phyloP scores from a whole-genome alignment of 2,797 vertebrate species.

The Tarsius wallacei region DNA sequence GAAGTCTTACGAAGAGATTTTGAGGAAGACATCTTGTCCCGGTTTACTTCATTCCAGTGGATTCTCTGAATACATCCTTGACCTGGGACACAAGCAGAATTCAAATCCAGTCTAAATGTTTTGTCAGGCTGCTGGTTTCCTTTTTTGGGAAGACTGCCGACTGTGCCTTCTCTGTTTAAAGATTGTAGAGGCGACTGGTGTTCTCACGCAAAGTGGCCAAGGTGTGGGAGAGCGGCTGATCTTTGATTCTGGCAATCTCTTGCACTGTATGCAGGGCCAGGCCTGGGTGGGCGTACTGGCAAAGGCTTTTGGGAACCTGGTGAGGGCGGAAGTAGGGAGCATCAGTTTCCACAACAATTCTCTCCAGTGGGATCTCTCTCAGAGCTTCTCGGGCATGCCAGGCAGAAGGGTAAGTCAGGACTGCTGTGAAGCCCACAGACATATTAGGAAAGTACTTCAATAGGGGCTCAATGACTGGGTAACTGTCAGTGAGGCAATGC shows the following conservation, averaged over 20 bases:
- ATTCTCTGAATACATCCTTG: not conserved
- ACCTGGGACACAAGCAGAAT: conserved; percentile 9
- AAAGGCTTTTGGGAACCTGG: conserved; percentile 89
- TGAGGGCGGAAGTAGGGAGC: conserved; percentile 94
- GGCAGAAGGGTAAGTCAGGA: conserved; percentile 92
- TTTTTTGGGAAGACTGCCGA: conserved; percentile 24
- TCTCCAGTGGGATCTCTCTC: conserved; percentile 91
- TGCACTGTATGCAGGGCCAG: conserved; percentile 92
- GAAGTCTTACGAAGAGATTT: conserved; percentile 41
- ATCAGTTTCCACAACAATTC: conserved; percentile 94
- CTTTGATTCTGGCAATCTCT: conserved; percentile 93
- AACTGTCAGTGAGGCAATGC: conserved; percentile 94
- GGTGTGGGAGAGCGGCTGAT: conserved; percentile 88
- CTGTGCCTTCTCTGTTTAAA: conserved; percentile 71
- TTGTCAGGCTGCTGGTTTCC: not conserved
- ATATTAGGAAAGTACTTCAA: conserved; percentile 94
- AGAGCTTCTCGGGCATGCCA: conserved; percentile 88
- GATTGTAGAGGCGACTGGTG: conserved; percentile 91
- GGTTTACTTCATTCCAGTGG: not conserved
- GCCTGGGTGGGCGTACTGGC: conserved; percentile 93
- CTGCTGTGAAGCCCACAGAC: conserved; percentile 94
- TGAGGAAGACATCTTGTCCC: not conserved
- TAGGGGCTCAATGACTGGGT: conserved; percentile 92
- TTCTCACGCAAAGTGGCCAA: conserved; percentile 91
- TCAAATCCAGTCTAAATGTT: conserved; percentile 38